phyloP scores from a whole-genome alignment of 2,797 vertebrate genomes.

The Psittacula echo region DNA sequence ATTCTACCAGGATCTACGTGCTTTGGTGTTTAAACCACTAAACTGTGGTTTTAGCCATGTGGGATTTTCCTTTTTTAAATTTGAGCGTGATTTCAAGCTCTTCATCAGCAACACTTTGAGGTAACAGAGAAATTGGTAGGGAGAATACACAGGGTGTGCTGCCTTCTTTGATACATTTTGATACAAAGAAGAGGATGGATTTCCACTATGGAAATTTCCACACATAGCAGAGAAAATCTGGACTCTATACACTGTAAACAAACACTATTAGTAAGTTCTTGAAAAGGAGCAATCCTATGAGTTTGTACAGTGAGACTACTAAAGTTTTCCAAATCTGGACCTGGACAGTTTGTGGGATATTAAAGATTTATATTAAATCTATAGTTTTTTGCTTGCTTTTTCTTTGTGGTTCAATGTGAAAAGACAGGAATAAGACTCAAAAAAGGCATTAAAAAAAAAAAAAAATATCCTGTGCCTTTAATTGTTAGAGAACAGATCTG shows the following conservation, averaged over 20 bases:
- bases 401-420: neutral
- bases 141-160: neutral
- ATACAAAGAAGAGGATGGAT: neutral
- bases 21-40: neutral
- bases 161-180: neutral
- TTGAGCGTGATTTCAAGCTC: neutral
- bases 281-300: neutral
- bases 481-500: neutral
- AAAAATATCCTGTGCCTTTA: neutral
- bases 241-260: neutral
- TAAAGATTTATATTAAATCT: neutral
- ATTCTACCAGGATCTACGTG: neutral
- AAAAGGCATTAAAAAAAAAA: neutral
- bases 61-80: neutral
- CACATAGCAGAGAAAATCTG: neutral
- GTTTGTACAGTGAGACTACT: neutral
- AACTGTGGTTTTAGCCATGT: neutral
- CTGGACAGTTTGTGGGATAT: neutral
- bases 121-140: neutral
- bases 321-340: neutral
- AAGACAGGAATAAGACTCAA: neutral
- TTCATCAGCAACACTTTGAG: neutral
- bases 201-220: neutral
- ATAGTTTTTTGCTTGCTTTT: neutral
- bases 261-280: neutral